A percentile compares a stretch with the other conserved stretches of the same genome.
Evolutionary conservation across 2,113 vertebrate genomes (phyloP).

Genomic region (Dolichallabes microphthalmus): DNA sequence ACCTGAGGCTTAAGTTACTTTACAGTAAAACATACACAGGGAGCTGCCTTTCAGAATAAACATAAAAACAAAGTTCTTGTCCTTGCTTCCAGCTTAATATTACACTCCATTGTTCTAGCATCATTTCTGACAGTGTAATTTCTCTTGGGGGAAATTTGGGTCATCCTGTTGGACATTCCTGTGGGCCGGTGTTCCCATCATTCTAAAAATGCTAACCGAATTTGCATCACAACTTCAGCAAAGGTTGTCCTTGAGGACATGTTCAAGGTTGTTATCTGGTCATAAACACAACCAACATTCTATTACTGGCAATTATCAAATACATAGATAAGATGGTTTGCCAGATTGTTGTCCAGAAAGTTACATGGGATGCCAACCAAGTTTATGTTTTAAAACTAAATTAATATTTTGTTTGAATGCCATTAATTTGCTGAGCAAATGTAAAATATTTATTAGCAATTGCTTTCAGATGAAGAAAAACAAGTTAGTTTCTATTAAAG

Average conservation of each 20-base stretch:
- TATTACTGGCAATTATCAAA: background rate
- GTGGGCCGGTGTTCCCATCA: background rate
- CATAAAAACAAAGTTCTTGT: slow-evolving; percentile 54
- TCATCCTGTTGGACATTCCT: slow-evolving; percentile 47
- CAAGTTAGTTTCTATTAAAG: too few relatives aligned
- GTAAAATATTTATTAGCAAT: background rate
- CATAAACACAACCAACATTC: background rate
- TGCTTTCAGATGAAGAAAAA: background rate
- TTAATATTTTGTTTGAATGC: background rate
- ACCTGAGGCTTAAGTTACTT: background rate
- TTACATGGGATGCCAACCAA: background rate
- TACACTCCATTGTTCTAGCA: slow-evolving; percentile 68
- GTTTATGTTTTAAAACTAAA: background rate
- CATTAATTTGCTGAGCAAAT: background rate
- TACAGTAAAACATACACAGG: background rate
- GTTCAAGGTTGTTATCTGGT: background rate
- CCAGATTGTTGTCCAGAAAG: background rate
- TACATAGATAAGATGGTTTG: background rate
- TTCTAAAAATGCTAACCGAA: background rate
- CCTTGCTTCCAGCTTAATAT: slow-evolving; percentile 55
- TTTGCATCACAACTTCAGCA: slow-evolving; percentile 6
- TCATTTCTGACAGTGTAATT: slow-evolving; percentile 50
- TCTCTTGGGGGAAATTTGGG: slow-evolving; percentile 64
- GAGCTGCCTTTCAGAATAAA: slow-evolving; percentile 56
- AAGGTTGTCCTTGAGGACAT: background rate